These are phyloP conservation scores for Aplocera efformata DNA, from an alignment of 2,888 invertebrate species.

Conservation along the genomic window DNA sequence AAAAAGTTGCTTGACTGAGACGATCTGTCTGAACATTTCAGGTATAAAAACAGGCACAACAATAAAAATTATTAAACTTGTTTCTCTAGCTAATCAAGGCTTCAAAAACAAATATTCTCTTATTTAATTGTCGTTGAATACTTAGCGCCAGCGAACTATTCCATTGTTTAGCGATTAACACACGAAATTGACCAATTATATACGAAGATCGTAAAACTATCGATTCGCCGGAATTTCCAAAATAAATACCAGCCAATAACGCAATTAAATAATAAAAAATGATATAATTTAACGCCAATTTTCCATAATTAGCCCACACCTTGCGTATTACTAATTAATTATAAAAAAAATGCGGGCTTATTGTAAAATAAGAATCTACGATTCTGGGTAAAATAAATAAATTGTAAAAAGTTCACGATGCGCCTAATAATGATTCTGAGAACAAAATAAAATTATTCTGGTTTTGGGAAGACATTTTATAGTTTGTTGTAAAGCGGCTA, in stretches of 20 bases:
- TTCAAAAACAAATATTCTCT: no score
- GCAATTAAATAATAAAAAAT: constrained; percentile 10
- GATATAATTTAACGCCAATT: constrained; percentile 18
- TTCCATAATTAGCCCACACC: constrained; percentile 18
- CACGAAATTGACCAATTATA: constrained; percentile 11
- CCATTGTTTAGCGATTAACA: constrained; percentile 3
- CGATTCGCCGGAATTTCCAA: constrained; percentile 2
- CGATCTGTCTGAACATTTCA: no score
- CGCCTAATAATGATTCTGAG: no score
- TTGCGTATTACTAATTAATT: constrained; percentile 9
- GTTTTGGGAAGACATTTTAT: constrained; percentile 41
- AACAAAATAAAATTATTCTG: constrained; percentile 5
- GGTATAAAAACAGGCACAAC: no score
- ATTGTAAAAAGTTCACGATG: constrained; percentile 14
- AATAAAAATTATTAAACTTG: no score
- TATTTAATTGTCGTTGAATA: neutral
- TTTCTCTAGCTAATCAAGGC: no score
- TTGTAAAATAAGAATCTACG: neutral
- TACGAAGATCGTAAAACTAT: constrained; percentile 2
- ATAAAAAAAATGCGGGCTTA: constrained; percentile 6
- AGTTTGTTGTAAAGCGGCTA: constrained; percentile 41
- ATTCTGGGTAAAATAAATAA: constrained; percentile 14
- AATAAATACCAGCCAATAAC: neutral
- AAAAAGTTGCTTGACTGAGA: no score
- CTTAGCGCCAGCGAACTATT: constrained; percentile 4